Base-by-base conservation (phyloP, 1,140 invertebrate genomes). In the Drosophila grimshawi region DNA sequence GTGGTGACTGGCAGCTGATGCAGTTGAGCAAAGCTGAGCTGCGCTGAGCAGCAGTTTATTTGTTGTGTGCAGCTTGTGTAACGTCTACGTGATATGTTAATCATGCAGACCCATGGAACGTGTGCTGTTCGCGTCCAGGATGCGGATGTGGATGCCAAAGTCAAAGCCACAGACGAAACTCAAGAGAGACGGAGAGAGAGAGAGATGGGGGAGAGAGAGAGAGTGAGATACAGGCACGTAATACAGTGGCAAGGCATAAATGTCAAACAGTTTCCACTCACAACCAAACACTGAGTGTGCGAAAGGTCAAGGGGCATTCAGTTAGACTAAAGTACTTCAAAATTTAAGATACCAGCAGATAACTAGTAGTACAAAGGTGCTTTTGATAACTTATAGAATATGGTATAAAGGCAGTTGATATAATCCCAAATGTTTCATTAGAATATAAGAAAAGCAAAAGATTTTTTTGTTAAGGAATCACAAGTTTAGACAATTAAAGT, bases 1-100 rank as follows among this genome's bases (percentile, higher is more conserved):
- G n/a, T 19, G 30, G 60, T 8, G 33, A 7, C n/a, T 37, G 62
- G 49, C 51, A 55, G 10, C 29, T 71, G 77, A 64, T 69, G 37
- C 37, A 39, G 37, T 8, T 39, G 37, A 8, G 37, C 10, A 1
- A 19, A 19, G 19, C 19, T 19, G 19, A 79, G 75, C 78, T 79
- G 53, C 60, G 81, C 30, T 68, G 76, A 45, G 53, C 53, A 71
- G 67, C 60, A 55, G 67, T 76, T 76, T 76, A 46, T 63, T 72
- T 73, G 69, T 56, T 76, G 61, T 65, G 55, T 61, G 56, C 48
- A 65, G 62, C 76, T 82, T 89, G 77, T 78, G 85, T 81, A 89
- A 88, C 85, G 85, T 83, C 70, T 61, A 69, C 71, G 71, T 74
- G 85, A 89, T 89, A 89, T 89, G 85, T 89, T 89, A 89, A 89